phyloP scores from a whole-genome alignment of 1,140 invertebrate genomes.

The Trinorchestia longiramus region DNA sequence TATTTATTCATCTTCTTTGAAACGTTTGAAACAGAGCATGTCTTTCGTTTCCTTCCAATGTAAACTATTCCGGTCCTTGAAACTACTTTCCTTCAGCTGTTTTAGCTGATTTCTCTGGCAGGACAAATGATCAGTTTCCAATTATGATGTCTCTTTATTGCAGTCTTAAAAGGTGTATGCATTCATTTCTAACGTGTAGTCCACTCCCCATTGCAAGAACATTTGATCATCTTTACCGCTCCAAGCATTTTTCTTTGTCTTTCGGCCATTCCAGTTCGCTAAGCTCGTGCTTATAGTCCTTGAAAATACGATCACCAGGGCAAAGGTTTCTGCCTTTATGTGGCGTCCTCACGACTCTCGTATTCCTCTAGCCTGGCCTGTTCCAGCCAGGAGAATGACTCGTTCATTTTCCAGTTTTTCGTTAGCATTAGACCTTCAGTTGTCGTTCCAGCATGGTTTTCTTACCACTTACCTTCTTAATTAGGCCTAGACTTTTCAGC shows the following conservation, averaged over 20 bases:
- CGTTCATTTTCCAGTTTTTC: background rate
- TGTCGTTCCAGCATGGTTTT: background rate
- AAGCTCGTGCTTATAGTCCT: background rate
- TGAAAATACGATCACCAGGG: background rate
- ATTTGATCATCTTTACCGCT: background rate
- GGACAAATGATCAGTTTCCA: background rate
- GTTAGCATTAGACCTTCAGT: background rate
- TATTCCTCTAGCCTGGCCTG: background rate
- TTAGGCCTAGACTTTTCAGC: no score
- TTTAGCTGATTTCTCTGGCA: background rate
- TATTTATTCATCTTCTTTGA: background rate
- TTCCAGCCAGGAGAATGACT: background rate
- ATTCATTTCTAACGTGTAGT: background rate
- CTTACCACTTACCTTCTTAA: no score
- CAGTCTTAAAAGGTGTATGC: background rate
- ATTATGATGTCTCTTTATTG: background rate
- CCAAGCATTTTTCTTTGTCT: background rate
- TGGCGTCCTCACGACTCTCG: background rate
- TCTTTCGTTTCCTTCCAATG: background rate
- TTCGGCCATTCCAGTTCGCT: background rate
- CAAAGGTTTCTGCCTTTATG: background rate
- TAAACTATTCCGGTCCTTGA: background rate
- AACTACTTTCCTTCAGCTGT: background rate
- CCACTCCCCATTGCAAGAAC: background rate
- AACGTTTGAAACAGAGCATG: background rate